Percentiles rank a stretch among this genome's conserved stretches.
phyloP scores from a whole-genome alignment of 2,888 invertebrate species.

The Aphodius sticticus region DNA sequence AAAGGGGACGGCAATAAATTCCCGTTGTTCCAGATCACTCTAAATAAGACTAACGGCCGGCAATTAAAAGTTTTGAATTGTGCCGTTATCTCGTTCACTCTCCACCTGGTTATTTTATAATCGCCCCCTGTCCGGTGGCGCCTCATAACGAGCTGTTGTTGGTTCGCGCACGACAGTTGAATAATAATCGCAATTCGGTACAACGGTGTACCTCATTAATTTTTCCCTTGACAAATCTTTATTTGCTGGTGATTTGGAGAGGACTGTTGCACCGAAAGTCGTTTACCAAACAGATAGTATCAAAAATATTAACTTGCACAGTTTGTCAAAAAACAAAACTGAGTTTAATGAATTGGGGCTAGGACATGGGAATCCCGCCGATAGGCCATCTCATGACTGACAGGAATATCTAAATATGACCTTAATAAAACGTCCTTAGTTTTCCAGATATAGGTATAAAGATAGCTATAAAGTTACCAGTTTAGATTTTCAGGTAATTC shows the following conservation, averaged over 20 bases:
- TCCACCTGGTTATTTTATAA: slow-evolving; percentile 25
- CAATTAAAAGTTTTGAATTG: slow-evolving; percentile 27
- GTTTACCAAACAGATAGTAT: neutral
- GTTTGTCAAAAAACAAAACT: too few relatives aligned
- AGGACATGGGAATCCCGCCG: too few relatives aligned
- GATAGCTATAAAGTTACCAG: too few relatives aligned
- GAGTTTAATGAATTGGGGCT: too few relatives aligned
- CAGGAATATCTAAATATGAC: too few relatives aligned
- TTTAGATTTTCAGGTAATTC: too few relatives aligned
- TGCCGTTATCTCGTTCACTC: slow-evolving; percentile 21
- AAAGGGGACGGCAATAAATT: slow-evolving; percentile 22
- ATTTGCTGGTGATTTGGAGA: neutral
- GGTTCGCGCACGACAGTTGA: neutral
- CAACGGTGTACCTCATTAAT: slow-evolving; percentile 6
- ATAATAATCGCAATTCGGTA: slow-evolving; percentile 5
- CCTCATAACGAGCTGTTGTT: slow-evolving; percentile 4
- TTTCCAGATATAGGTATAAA: too few relatives aligned
- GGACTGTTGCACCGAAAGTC: neutral
- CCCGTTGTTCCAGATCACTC: slow-evolving; percentile 19
- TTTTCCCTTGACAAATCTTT: slow-evolving; percentile 9
- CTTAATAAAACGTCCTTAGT: too few relatives aligned
- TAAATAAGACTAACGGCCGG: slow-evolving; percentile 25
- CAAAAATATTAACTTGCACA: neutral
- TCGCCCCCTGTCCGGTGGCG: slow-evolving; percentile 8
- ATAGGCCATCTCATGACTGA: too few relatives aligned